Conservation (phyloP, 2,113 vertebrate species). For the Nyctereutes procyonoides region DNA sequence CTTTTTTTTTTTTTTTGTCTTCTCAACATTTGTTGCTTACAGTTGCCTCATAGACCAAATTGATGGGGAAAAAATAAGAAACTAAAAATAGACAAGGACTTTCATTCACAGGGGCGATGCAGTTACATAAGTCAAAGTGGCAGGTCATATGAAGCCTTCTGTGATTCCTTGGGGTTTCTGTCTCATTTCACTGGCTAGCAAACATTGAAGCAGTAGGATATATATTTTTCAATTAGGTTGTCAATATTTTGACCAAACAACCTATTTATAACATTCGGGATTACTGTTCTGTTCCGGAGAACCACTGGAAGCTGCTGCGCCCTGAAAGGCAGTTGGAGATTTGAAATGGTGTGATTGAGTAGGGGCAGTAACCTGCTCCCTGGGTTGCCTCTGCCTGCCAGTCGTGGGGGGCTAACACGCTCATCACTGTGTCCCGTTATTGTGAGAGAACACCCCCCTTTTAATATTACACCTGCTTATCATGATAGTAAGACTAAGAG, state of each 20-base stretch:
- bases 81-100: conserved; percentile 72
- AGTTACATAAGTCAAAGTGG: conserved; percentile 80
- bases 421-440: background rate
- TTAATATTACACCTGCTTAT: background rate
- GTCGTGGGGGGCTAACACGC: background rate
- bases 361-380: background rate
- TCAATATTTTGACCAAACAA: conserved; percentile 74
- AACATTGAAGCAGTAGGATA: conserved; percentile 68
- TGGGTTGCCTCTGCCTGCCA: conserved; percentile 52
- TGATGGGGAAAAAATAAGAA: conserved; percentile 71
- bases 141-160: conserved; percentile 72
- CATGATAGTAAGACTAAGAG: background rate
- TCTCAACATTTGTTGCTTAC: conserved; percentile 62
- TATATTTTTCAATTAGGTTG: conserved; percentile 78
- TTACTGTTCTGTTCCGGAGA: conserved; percentile 54
- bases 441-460: background rate
- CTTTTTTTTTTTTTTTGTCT: conserved; percentile 44
- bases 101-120: conserved; percentile 50
- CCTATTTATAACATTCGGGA: conserved; percentile 77
- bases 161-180: conserved; percentile 67
- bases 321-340: background rate
- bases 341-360: conserved; percentile 53
- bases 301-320: conserved; percentile 38
- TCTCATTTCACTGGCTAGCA: conserved; percentile 70
- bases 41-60: conserved; percentile 40